A percentile compares a stretch with the other conserved stretches of the same genome.
phyloP scores from a whole-genome alignment of 2,888 invertebrate species.

The Eupithecia abbreviata region DNA sequence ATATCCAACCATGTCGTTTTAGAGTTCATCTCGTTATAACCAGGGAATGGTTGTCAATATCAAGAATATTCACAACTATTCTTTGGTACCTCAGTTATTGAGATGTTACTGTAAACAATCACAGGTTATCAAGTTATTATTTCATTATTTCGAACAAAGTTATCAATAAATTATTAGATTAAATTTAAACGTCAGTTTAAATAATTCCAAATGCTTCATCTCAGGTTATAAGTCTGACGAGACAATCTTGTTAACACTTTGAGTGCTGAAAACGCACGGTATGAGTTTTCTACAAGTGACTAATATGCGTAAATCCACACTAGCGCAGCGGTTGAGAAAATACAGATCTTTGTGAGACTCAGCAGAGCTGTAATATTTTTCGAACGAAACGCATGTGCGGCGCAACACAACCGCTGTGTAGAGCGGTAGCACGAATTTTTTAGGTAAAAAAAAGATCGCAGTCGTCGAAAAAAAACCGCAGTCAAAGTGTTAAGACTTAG shows the following conservation, averaged over 20 bases:
- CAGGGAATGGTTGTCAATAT: not conserved
- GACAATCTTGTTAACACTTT: not conserved
- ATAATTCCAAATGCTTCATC: not conserved
- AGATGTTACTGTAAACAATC: not conserved
- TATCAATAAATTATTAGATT: conserved; percentile 5
- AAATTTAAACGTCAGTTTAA: not conserved
- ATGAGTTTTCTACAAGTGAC: no score
- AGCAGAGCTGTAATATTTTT: no score
- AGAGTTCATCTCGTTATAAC: not conserved
- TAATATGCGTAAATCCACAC: no score
- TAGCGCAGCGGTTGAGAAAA: no score
- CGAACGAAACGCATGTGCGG: no score
- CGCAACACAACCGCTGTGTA: no score
- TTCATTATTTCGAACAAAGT: not conserved
- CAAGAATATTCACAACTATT: not conserved
- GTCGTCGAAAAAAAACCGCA: no score
- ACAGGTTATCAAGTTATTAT: not conserved
- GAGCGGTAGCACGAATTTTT: no score
- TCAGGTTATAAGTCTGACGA: not conserved
- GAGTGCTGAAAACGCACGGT: no score
- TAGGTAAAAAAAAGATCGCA: no score
- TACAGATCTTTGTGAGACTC: no score
- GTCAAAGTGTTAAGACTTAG: no score
- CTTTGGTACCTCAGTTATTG: not conserved
- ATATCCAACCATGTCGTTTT: not conserved